A percentile compares a stretch with the other conserved stretches of the same genome.
phyloP scores from a whole-genome alignment of 2,113 vertebrate genomes.

The Halcyon senegalensis region DNA sequence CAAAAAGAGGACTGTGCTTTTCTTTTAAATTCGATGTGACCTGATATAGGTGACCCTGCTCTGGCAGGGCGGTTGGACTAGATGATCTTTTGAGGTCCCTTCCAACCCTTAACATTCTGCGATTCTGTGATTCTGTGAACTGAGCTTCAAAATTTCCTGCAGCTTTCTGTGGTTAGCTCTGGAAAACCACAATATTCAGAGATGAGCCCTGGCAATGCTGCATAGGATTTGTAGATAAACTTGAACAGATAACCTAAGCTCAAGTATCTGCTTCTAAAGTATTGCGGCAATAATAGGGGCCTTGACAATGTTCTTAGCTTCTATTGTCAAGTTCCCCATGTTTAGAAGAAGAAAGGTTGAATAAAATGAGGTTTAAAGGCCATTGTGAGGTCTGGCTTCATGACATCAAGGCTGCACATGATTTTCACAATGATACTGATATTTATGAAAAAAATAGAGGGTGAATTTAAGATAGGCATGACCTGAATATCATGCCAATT shows the following conservation, averaged over 20 bases:
- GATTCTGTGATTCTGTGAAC: neutral
- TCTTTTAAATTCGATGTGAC: neutral
- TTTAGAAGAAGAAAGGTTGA: neutral
- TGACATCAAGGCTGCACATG: neutral
- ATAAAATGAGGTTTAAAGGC: neutral
- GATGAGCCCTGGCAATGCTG: neutral
- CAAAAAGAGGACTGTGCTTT: neutral
- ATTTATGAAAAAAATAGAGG: neutral
- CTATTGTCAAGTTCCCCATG: neutral
- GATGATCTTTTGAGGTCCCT: too few species aligned
- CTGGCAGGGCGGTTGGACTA: too few species aligned
- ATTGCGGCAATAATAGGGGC: neutral
- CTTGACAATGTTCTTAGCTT: neutral
- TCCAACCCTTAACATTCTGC: too few species aligned
- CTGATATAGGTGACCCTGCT: too few species aligned
- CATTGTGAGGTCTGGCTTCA: neutral
- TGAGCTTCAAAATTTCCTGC: neutral
- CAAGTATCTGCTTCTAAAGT: neutral
- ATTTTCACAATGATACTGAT: neutral
- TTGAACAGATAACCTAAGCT: neutral
- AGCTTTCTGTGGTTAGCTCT: neutral
- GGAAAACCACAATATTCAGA: neutral
- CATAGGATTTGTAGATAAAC: neutral
- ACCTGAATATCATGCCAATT: neutral
- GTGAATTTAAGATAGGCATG: neutral